Conservation (phyloP, 2,888 invertebrate species). For the Desoria tigrina region DNA sequence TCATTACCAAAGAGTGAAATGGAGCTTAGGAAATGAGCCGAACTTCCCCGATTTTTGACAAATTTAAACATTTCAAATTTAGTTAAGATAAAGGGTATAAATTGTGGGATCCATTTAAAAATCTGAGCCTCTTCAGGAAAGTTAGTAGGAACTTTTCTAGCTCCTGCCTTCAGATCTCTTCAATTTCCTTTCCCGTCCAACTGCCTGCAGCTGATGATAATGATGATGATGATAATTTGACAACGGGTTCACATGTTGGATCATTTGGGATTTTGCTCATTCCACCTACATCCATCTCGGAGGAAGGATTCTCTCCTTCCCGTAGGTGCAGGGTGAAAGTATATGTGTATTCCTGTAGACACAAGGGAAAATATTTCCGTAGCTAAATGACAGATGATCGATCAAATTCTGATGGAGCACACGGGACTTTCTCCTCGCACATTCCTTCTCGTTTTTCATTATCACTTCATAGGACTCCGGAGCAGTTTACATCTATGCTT, state of each 20-base stretch:
- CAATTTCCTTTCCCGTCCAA: too few species aligned
- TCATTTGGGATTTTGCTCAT: neutral
- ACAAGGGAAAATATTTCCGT: neutral
- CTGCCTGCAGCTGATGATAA: slow-evolving; percentile 1
- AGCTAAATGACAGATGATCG: slow-evolving; percentile 13
- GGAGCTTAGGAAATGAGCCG: too few species aligned
- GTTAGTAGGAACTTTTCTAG: too few species aligned
- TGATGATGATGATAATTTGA: slow-evolving; percentile 12
- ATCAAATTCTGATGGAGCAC: neutral
- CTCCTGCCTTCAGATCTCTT: too few species aligned
- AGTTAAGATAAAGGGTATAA: too few species aligned
- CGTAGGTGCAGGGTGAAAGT: neutral
- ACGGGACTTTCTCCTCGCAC: neutral
- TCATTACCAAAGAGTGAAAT: too few species aligned
- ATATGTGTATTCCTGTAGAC: neutral
- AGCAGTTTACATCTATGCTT: too few species aligned
- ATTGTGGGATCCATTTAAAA: too few species aligned
- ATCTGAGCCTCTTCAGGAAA: too few species aligned
- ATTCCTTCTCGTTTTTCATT: slow-evolving; percentile 17
- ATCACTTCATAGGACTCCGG: slow-evolving; percentile 8
- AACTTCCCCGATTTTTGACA: too few species aligned
- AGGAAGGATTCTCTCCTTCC: neutral
- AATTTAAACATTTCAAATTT: too few species aligned
- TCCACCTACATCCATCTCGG: neutral
- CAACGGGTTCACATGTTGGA: slow-evolving; percentile 2